Conservation (phyloP, 2,797 vertebrate species). For the Macrochelys suwanniensis region DNA sequence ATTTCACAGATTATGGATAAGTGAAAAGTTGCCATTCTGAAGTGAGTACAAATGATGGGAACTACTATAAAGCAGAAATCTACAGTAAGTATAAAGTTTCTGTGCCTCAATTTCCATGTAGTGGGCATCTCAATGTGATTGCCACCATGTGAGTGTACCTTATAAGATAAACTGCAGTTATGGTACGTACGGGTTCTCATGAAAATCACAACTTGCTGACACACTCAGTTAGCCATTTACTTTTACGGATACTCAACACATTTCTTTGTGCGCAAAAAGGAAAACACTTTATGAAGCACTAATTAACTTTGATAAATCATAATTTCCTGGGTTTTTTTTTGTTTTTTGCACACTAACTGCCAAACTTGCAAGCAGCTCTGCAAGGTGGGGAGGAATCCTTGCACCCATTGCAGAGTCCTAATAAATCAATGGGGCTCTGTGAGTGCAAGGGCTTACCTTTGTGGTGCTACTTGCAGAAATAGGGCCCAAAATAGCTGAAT, state of each 20-base stretch:
- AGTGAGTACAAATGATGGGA: conserved; percentile 2
- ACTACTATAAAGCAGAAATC: background rate
- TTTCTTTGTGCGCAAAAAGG: background rate
- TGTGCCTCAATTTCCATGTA: background rate
- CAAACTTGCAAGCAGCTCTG: background rate
- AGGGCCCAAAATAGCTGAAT: background rate
- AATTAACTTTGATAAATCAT: background rate
- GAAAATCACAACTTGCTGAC: conserved; percentile 66
- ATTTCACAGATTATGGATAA: background rate
- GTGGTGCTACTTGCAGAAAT: background rate
- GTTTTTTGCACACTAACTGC: background rate
- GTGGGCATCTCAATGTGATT: conserved; percentile 23
- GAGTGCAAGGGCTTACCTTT: background rate
- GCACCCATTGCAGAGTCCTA: rapidly evolving
- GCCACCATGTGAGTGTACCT: conserved; percentile 10
- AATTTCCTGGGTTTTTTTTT: background rate
- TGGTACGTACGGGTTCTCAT: conserved; percentile 7
- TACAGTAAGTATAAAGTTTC: conserved; percentile 10
- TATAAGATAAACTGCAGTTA: conserved; percentile 62
- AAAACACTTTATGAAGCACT: background rate
- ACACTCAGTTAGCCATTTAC: conserved; percentile 34
- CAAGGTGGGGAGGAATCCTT: background rate
- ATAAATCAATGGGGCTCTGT: background rate
- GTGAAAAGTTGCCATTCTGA: background rate
- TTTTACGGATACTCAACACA: conserved; percentile 58